Conservation (phyloP, 2,113 vertebrate species). For the Oostethus manadensis region DNA sequence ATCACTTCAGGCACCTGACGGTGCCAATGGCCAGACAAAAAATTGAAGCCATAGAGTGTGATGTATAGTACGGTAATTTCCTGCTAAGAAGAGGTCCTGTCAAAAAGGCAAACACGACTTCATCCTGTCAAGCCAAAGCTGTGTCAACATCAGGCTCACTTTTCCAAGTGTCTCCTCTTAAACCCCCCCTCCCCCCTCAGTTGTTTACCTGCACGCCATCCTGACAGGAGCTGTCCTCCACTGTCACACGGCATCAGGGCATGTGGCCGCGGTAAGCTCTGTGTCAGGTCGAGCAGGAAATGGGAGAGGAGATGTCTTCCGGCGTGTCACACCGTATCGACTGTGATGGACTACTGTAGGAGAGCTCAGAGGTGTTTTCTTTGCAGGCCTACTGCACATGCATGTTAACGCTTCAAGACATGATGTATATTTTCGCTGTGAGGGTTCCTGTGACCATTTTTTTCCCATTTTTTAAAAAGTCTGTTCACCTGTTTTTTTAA, state of each 20-base stretch:
- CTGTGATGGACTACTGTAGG: constrained; percentile 38
- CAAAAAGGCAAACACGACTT: constrained; percentile 46
- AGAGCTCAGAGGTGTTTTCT: constrained; percentile 3
- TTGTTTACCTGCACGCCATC: constrained; percentile 49
- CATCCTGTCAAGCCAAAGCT: constrained; percentile 42
- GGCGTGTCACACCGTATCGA: constrained; percentile 47
- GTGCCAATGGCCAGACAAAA: background rate
- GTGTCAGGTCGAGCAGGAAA: constrained; percentile 57
- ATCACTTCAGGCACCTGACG: background rate
- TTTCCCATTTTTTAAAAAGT: background rate
- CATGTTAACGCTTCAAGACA: background rate
- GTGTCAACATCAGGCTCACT: constrained; percentile 50
- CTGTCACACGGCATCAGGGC: constrained; percentile 67
- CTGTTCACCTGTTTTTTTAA: no score
- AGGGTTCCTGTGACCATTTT: constrained; percentile 7
- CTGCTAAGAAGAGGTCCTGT: constrained; percentile 17
- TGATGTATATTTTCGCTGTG: background rate
- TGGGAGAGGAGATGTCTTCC: constrained; percentile 42
- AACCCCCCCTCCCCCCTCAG: constrained; percentile 20
- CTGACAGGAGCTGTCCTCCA: constrained; percentile 46
- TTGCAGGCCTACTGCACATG: constrained; percentile 2
- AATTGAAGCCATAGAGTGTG: background rate
- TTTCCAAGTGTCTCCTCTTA: constrained; percentile 46
- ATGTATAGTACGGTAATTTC: constrained; percentile 1
- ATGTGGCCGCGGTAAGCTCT: constrained; percentile 35